Evolutionary conservation across 2,797 vertebrate species (phyloP), one percentile per base, ranked within the genome.

Genomic region (Sebastolobus alascanus): DNA sequence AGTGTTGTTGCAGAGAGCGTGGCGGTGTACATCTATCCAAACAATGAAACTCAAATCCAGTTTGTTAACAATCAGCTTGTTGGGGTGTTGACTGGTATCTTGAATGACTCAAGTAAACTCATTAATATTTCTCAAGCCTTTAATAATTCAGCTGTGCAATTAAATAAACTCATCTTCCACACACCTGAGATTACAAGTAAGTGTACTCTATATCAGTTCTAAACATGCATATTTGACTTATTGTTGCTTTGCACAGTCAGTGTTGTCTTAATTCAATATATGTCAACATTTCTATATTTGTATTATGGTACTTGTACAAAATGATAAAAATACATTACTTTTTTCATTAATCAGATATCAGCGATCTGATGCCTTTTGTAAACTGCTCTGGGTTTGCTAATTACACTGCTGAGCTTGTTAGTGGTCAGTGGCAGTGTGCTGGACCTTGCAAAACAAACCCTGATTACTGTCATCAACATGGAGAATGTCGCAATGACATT

Each of bases 21-120:
- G 67, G 93, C 55, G 0, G 76, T 86, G 68, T 95, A 95, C 80
- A 82, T 5, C 40, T 95, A 94, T 85, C 46, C 67, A 55, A 95
- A 96, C 84, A 94, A 91, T 68, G 61, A 92, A 55, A 79, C 85
- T 9, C 82, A 95, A 85, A 95, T 96, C 74, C 31, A 81, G 3
- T 93, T 89, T 82, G 71, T 96, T 60, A 96, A 96, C 84, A 80
- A 27, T 5, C 14, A 86, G 8, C 82, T 95, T 66, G 38, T 46
- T 13, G 8, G 0, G 11, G 56, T 5, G 20, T 82, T 96, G 71
- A 52, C 1, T 13, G 14, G 20, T 2, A 91, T 94, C n/a, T 82
- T 95, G 38, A 87, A 86, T 65, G 18, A 90, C 18, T 59, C 77
- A 33, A 73, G 38, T 8, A 93, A 83, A 58, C 76, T 94, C 1